Base-by-base conservation (phyloP, 2,888 invertebrate species). In the Portevinia maculata region DNA sequence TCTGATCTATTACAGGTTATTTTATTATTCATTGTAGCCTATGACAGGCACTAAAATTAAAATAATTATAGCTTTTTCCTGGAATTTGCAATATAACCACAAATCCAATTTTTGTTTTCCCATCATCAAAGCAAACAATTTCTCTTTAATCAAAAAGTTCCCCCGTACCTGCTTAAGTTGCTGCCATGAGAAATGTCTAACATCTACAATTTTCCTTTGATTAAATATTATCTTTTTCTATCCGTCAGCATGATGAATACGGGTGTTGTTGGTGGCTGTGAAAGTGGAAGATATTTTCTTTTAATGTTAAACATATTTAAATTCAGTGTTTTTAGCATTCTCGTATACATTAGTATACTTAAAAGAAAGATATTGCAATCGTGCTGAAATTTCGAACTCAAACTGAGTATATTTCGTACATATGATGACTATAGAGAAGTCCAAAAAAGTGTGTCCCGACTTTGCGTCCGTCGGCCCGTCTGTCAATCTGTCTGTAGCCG, bases 101-200 rank as follows among this genome's bases (percentile, higher is more conserved):
- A 62, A 62, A 48, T 24, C 15, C 21, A 34, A 13, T 21, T 60
- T 46, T 24, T 0, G 8, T 5, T 11, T 13, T 44, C 52, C 52
- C 62, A 44, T 62, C 41, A 53, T 71, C 71, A 71, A 71, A 71
- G 60, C 52, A 71, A 71, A 60, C 44, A 60, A 52, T 52, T 60
- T 71, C 41, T 53, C 71, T 62, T 53, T 71, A 62, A 71, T 71
- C 62, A 71, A 39, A 21, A 19, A 34, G 13, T 34, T 21, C 21
- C 17, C 46, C 30, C 15, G 13, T 39, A 24, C 24, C 0, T n/a
- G 15, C 34, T 15, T 6, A 9, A 34, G 19, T 15, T 46, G 32
- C 11, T 11, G n/a, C 6, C 41, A 17, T 3, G 32, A 21, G 44
- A 44, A 7, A 15, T n/a, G 37, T 8, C 24, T 24, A 44, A 55